Evolutionary conservation across 2,888 invertebrate species (phyloP).

Genomic region (Timema podura): DNA sequence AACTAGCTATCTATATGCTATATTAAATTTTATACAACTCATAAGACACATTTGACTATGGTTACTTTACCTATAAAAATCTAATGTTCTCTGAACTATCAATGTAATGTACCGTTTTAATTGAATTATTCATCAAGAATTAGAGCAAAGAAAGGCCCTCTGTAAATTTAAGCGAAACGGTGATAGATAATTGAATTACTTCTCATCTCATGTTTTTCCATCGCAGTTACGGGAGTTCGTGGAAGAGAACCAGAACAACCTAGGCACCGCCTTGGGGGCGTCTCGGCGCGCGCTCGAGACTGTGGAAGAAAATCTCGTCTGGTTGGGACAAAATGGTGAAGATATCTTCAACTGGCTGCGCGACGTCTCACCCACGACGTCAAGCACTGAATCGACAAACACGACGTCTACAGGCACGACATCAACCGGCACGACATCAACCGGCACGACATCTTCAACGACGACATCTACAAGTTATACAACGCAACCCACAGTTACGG

Average conservation of each 20-base stretch:
- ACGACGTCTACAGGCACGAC: not conserved
- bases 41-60: too few species aligned
- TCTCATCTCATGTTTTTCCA: not conserved
- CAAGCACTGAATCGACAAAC: not conserved
- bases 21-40: too few species aligned
- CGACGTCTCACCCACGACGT: not conserved
- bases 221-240: not conserved
- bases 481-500: not conserved
- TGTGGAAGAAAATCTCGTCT: conserved; percentile 8
- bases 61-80: too few species aligned
- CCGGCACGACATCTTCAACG: not conserved
- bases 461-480: not conserved
- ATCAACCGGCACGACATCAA: not conserved
- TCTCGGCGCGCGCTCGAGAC: conserved; percentile 1
- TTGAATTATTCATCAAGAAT: too few species aligned
- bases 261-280: not conserved
- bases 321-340: not conserved
- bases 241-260: not conserved
- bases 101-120: too few species aligned
- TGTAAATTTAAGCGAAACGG: too few species aligned
- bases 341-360: conserved; percentile 12
- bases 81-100: too few species aligned
- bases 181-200: too few species aligned
- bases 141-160: too few species aligned
- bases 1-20: too few species aligned